Evolutionary conservation across 2,797 vertebrate species (phyloP).

Genomic region (Chelonia mydas): DNA sequence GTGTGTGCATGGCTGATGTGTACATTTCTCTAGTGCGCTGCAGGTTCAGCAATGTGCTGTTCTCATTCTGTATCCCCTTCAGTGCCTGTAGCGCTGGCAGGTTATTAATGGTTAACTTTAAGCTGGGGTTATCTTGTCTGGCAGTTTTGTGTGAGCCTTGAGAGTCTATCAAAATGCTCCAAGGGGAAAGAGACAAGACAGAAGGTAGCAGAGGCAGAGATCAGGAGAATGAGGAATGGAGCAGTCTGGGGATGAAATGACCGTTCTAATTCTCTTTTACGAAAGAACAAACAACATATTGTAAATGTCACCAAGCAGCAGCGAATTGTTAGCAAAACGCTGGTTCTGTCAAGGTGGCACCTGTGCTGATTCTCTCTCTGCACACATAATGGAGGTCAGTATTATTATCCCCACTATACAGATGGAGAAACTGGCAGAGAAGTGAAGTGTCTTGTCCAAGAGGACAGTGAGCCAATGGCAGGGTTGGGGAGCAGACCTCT

Average conservation of each 20-base stretch:
- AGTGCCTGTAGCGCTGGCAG: neutral
- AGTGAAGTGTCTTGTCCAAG: neutral
- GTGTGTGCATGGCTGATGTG: too few relatives aligned
- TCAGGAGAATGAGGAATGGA: neutral
- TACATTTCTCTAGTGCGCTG: neutral
- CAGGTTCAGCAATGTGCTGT: neutral
- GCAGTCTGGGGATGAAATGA: fast-evolving
- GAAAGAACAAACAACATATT: neutral
- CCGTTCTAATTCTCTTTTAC: neutral
- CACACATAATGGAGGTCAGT: neutral
- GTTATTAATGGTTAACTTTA: neutral
- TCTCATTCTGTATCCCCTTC: neutral
- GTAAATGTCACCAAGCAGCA: neutral
- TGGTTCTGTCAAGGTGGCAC: fast-evolving
- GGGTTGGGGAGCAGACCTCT: neutral
- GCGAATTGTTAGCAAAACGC: neutral
- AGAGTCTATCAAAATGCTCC: neutral
- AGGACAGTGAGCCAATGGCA: neutral
- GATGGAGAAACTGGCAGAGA: neutral
- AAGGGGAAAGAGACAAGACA: neutral
- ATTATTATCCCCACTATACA: neutral
- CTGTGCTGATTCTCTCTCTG: neutral
- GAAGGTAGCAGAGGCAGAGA: neutral
- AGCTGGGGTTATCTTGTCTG: fast-evolving
- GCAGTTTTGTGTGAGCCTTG: neutral